Evolutionary conservation across 2,888 invertebrate species (phyloP).

Genomic region (Galeopsomyia nigrocyanea): DNA sequence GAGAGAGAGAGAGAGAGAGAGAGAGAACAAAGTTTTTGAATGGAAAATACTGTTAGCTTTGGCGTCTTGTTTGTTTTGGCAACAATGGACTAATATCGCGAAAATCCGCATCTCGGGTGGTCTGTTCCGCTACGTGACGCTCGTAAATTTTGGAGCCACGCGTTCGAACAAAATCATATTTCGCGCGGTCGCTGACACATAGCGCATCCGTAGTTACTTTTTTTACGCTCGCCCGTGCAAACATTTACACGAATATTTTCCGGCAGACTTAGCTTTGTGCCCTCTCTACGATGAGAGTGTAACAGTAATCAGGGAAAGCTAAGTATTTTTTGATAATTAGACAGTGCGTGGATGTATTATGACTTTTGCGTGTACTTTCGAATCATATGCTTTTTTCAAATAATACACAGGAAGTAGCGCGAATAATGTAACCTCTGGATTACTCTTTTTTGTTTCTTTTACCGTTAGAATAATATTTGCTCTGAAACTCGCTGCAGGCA

Average conservation of each 20-base stretch:
- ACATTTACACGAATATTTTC: neutral
- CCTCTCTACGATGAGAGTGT: neutral
- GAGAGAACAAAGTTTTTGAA: neutral
- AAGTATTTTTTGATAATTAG: conserved; percentile 14
- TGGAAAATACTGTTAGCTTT: neutral
- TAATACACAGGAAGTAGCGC: neutral
- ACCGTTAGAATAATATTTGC: neutral
- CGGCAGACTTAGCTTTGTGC: neutral
- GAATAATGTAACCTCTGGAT: neutral
- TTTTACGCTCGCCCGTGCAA: conserved; percentile 27
- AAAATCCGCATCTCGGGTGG: conserved; percentile 29
- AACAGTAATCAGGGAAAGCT: conserved; percentile 31
- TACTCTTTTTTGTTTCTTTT: neutral
- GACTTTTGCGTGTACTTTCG: conserved; percentile 2
- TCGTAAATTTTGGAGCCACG: conserved; percentile 49
- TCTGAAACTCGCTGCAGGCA: too few species aligned
- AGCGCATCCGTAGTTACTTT: conserved; percentile 54
- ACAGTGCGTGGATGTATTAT: neutral
- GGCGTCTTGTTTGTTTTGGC: neutral
- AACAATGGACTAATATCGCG: conserved; percentile 32
- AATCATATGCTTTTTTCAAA: conserved; percentile 10
- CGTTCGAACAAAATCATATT: conserved; percentile 54
- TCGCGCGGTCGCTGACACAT: conserved; percentile 53
- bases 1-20: neutral
- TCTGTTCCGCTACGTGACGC: neutral